These are phyloP conservation scores for Sebastolobus altivelis DNA, from an alignment of 2,797 vertebrate genomes.

Conservation along the genomic window DNA sequence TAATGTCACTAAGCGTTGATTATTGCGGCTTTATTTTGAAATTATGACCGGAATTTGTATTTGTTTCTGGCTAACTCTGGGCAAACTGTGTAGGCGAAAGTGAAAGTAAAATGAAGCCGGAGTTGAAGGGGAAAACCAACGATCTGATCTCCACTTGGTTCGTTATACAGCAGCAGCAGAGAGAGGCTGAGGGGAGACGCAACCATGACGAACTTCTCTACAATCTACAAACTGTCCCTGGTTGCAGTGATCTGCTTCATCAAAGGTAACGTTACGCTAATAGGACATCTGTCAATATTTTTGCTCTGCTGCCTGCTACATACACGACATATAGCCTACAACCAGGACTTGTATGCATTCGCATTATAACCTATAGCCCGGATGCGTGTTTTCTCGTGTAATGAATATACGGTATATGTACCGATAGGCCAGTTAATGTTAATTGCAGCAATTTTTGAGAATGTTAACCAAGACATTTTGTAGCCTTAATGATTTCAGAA, in stretches of 20 bases:
- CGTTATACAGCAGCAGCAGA: accelerated
- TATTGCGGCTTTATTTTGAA: conserved; percentile 2
- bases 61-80: neutral
- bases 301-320: neutral
- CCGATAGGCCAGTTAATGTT: neutral
- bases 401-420: neutral
- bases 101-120: conserved; percentile 52
- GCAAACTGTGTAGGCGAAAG: conserved; percentile 47
- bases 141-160: neutral
- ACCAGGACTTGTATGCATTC: accelerated
- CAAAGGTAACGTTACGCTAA: conserved; percentile 45
- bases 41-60: accelerated
- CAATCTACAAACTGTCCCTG: conserved; percentile 69
- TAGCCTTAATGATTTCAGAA: accelerated
- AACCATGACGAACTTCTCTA: conserved; percentile 67
- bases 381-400: neutral
- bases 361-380: neutral
- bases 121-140: conserved; percentile 49
- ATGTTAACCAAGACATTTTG: accelerated
- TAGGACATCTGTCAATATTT: neutral
- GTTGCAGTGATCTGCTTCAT: conserved; percentile 49
- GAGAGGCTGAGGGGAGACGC: accelerated
- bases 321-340: neutral
- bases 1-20: no score
- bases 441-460: accelerated